Base-by-base conservation (phyloP, 2,113 vertebrate species). In the Cryptoleucopteryx plumbea region DNA sequence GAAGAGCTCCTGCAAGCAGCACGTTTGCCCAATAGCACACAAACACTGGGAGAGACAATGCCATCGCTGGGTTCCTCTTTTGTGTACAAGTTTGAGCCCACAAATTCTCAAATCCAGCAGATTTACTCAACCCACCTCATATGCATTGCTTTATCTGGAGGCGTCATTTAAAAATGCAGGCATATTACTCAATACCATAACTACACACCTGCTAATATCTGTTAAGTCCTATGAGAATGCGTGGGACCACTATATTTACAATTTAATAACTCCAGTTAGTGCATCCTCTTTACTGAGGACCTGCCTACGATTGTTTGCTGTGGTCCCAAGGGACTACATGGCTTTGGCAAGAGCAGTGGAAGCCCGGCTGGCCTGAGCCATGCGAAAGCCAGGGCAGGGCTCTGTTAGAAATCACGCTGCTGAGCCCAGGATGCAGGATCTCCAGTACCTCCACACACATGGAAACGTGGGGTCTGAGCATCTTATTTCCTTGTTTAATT, bases 231-330 rank as follows among this genome's bases (percentile, higher is more conserved):
- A 9, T 2, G 58, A 95, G 92, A 82, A 80, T 8, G 48, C 27
- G n/a, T 63, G 90, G 82, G 71, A 75, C 66, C 62, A 25, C 82
- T 84, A 86, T 61, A 91, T 74, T 84, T 94, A 89, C 81, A 82
- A 71, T 62, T 48, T 63, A 94, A 59, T 92, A 82, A 74, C 29
- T 65, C 73, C 91, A 71, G 53, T 68, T 42, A 62, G 36, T 7
- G 34, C 58, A 66, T 19, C 50, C 63, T 50, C 63, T 65, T 23
- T 2, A 43, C 82, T 15, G 43, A 61, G 63, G 43, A 29, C 40
- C 73, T 87, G 59, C 62, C 84, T 31, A 27, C 20, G 0, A 34
- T 31, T 74, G 52, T 36, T 73, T 66, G 79, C 72, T 9, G 14
- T 5, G 34, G 50, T 71, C 82, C 42, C 80, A 40, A 22, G 29